phyloP scores from a whole-genome alignment of 2,113 vertebrate genomes.

The Pandion haliaetus region DNA sequence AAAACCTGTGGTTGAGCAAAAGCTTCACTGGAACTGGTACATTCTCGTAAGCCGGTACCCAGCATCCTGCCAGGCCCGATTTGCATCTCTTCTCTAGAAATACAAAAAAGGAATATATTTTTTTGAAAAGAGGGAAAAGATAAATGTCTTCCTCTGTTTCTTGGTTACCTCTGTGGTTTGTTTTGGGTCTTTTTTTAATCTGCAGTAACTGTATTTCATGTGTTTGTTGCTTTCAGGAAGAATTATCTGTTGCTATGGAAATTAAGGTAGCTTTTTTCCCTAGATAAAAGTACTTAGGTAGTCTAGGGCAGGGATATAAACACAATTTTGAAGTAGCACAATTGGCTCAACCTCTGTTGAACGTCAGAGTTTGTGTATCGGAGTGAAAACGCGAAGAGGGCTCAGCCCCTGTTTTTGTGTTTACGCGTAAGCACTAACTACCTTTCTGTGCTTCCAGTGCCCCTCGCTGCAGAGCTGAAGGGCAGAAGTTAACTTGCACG shows the following conservation, averaged over 20 bases:
- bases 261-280: not conserved
- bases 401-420: not conserved
- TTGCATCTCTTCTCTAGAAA: not conserved
- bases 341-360: not conserved
- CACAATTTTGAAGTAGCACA: not conserved
- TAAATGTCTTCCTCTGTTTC: not conserved
- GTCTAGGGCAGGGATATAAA: not conserved
- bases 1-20: not conserved
- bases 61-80: not conserved
- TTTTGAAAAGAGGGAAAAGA: not conserved
- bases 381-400: rapidly evolving
- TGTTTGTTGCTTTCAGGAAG: not conserved
- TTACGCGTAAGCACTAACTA: rapidly evolving
- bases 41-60: not conserved
- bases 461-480: not conserved
- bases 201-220: not conserved
- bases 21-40: rapidly evolving
- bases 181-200: not conserved
- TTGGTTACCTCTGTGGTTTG: not conserved
- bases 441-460: not conserved
- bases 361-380: rapidly evolving
- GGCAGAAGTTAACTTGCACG: not conserved
- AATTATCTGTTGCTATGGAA: not conserved
- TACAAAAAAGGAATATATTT: rapidly evolving
- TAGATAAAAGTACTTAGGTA: rapidly evolving